phyloP scores from a whole-genome alignment of 1,140 invertebrate species.

The Streblospio benedicti region DNA sequence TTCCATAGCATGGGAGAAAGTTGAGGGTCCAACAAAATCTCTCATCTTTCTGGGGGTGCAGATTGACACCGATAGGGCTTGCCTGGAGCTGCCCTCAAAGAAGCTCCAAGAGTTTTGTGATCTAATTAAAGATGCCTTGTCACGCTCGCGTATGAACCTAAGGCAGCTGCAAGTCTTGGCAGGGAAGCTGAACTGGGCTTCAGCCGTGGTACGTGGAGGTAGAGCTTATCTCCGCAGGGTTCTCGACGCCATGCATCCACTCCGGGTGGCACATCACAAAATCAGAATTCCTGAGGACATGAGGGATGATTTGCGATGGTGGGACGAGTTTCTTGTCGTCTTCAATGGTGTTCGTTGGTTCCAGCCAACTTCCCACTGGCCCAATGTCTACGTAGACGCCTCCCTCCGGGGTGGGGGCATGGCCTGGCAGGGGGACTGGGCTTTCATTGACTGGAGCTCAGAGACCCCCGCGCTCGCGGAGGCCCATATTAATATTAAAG shows the following conservation, averaged over 20 bases:
- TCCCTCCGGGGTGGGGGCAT: too few relatives aligned
- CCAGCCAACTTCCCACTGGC: too few relatives aligned
- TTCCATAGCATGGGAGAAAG: constrained; percentile 12
- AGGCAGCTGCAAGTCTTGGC: constrained; percentile 12
- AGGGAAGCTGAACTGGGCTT: constrained; percentile 14
- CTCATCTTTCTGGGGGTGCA: not conserved
- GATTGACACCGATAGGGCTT: not conserved
- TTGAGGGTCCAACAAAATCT: constrained; percentile 3
- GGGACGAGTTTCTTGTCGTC: not conserved
- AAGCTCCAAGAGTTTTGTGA: not conserved
- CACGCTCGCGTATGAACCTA: constrained; percentile 7
- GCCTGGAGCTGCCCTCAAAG: not conserved
- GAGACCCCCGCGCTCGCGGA: too few relatives aligned
- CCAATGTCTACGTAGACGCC: too few relatives aligned
- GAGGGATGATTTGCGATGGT: constrained; percentile 8
- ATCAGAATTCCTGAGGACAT: not conserved
- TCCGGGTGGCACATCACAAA: too few relatives aligned
- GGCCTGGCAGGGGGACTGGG: too few relatives aligned
- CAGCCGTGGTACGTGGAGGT: constrained; percentile 5
- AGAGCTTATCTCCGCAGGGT: not conserved
- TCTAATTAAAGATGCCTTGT: not conserved
- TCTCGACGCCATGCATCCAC: not conserved
- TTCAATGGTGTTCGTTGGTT: constrained; percentile 11
- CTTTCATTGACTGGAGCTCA: too few relatives aligned
- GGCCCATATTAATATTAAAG: too few relatives aligned